Conservation (phyloP, 23 tunicate genomes). For the Corella eumyota region DNA sequence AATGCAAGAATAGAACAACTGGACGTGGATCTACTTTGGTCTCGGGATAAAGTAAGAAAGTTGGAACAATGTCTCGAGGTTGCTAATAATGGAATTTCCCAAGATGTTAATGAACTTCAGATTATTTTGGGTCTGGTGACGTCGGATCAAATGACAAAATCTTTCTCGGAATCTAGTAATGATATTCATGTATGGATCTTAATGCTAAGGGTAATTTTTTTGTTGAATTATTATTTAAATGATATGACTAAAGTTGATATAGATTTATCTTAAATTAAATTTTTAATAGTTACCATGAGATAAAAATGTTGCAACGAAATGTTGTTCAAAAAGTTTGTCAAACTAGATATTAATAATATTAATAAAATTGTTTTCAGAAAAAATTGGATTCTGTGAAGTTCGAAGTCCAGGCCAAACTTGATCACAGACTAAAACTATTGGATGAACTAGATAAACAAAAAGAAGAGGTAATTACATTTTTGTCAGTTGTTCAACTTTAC, state of each 20-base stretch:
- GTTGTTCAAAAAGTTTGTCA: too few species aligned
- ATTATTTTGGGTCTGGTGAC: conserved; percentile 19
- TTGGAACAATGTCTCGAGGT: conserved; percentile 43
- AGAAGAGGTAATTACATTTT: conserved; percentile 5
- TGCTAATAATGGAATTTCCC: conserved; percentile 27
- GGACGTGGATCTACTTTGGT: conserved; percentile 65
- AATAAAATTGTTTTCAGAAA: too few species aligned
- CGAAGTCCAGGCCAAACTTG: conserved; percentile 22
- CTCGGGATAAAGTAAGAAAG: conserved; percentile 34
- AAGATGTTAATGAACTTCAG: conserved; percentile 35
- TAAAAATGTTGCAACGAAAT: background rate
- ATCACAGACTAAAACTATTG: conserved; percentile 19
- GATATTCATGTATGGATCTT: conserved; percentile 41
- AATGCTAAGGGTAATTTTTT: conserved; percentile 30
- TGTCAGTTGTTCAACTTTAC: too few species aligned
- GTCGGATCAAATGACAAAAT: conserved; percentile 13
- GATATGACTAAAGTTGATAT: too few species aligned
- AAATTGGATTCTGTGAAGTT: conserved; percentile 41
- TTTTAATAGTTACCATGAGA: background rate
- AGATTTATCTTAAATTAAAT: too few species aligned
- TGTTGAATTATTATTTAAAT: background rate
- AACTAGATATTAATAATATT: too few species aligned
- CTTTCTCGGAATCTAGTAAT: conserved; percentile 6
- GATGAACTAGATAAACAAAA: conserved; percentile 34
- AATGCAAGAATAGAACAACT: conserved; percentile 16